Evolutionary conservation across 2,888 invertebrate species (phyloP), one percentile per base, ranked within the genome.

Genomic region (Rhogogaster chlorosoma): DNA sequence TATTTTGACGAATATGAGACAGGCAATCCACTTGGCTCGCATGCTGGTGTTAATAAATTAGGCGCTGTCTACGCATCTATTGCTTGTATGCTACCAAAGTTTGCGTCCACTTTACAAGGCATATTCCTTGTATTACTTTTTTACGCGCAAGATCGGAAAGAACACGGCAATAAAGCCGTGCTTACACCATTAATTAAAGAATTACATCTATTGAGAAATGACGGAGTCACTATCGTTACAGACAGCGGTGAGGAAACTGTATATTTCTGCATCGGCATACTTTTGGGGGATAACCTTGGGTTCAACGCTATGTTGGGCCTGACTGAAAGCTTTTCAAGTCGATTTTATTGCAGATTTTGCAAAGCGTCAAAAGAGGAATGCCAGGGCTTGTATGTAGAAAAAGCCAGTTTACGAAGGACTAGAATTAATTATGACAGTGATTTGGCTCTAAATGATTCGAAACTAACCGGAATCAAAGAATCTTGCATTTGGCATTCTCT

Each of bases 1-100:
- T n/a, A n/a, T n/a, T n/a, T n/a, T n/a, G n/a, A n/a, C n/a, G n/a
- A n/a, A n/a, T n/a, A n/a, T n/a, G n/a, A n/a, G n/a, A n/a, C n/a
- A n/a, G n/a, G n/a, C n/a, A n/a, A n/a, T n/a, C n/a, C n/a, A n/a
- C n/a, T n/a, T 12, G 87, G 87, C 5, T 85, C 86, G 1, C 87
- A 88, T 75, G 61, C 86, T 3, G 87, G 87, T 9, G 67, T n/a
- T n/a, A n/a, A n/a, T n/a, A n/a, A n/a, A n/a, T n/a, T n/a, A n/a
- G n/a, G n/a, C n/a, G n/a, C n/a, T 84, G 84, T 88, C 10, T 88
- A 88, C 49, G 82, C 73, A 0, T 80, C 86, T 0, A 84, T 88
- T 29, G 83, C 86, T 12, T 86, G 86, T 38, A 26, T 86, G 10
- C 85, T 85, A 36, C 77, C 73, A 9, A 57, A 85, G 57, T 85